Conservation (phyloP, 2,113 vertebrate genomes). For the Bufo bufo region DNA sequence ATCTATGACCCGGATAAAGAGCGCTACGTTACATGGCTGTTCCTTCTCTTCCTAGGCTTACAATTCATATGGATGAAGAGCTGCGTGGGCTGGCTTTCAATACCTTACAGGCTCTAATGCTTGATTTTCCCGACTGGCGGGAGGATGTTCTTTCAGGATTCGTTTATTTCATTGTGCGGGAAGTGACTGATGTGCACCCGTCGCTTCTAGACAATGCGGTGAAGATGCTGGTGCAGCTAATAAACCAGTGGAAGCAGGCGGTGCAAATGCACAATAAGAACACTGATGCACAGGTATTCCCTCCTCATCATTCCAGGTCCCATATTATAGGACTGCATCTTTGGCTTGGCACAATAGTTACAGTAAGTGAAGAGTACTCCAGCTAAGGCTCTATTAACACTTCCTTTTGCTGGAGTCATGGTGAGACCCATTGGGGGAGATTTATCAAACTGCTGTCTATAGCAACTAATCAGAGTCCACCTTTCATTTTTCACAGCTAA, state of each 20-base stretch:
- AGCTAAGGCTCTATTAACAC: too few species aligned
- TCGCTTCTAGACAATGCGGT: constrained; percentile 95
- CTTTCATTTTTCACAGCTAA: too few species aligned
- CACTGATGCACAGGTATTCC: constrained; percentile 85
- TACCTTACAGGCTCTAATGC: constrained; percentile 95
- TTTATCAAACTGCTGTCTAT: too few species aligned
- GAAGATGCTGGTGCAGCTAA: constrained; percentile 97
- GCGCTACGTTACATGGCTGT: not conserved
- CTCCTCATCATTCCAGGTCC: not conserved
- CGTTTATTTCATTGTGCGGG: constrained; percentile 94
- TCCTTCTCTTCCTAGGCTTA: constrained; percentile 78
- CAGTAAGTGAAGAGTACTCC: too few species aligned
- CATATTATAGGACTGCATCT: too few species aligned
- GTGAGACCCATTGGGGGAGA: too few species aligned
- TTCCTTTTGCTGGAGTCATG: too few species aligned
- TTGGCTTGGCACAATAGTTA: too few species aligned
- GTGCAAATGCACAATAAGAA: constrained; percentile 89
- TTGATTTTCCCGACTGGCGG: constrained; percentile 97
- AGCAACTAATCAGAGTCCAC: too few species aligned
- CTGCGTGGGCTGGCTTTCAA: constrained; percentile 95
- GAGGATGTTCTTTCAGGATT: constrained; percentile 97
- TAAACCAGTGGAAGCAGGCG: constrained; percentile 95
- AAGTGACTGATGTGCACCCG: constrained; percentile 95
- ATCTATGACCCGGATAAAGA: not conserved
- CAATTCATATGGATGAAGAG: constrained; percentile 98